Evolutionary conservation across 2,113 vertebrate genomes (phyloP), one percentile per base, ranked within the genome.

Genomic region (Oceanodroma tethys): DNA sequence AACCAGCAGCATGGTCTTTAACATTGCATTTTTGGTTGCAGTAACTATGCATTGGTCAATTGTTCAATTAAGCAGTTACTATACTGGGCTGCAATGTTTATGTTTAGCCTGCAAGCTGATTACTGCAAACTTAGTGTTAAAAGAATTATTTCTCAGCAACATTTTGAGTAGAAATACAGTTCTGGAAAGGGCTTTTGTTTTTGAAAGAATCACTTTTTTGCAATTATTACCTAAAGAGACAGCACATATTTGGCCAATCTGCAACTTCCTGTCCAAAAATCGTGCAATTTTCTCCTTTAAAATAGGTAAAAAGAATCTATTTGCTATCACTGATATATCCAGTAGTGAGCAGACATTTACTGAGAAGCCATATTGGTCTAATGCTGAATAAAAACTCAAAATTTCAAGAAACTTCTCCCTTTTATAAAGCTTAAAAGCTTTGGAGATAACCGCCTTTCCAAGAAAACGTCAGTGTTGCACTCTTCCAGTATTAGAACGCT

Each of bases 401-500:
- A 65, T 32, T 22, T 65, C 38, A 55, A 56, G 2, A 78, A 56
- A 34, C 2, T 56, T 55, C 20, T 70, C 0, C 4, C 13, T n/a
- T 73, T 60, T 63, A 66, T 11, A 27, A 86, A 91, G 43, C 16
- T 43, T 30, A 59, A 75, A 42, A 26, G 4, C 11, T 59, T 47
- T 53, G 42, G 26, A 79, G 55, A 62, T 10, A 48, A 16, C 4
- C 4, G 1, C 12, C 22, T 66, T 73, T 48, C 6, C 0, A 1
- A 40, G 25, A 68, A 60, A 42, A 82, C 2, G 23, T 47, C 36
- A 25, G 17, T 29, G 26, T 32, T 70, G 70, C 11, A 60, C 20
- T 62, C 18, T 72, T 68, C 21, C 45, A 58, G 42, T 43, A 48
- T 38, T n/a, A 43, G 36, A 85, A 74, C 4, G 2, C 13, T 13